Percentiles rank a stretch among this genome's conserved stretches.
Evolutionary conservation across 2,113 vertebrate species (phyloP).

Genomic region (Henicopernis longicauda): DNA sequence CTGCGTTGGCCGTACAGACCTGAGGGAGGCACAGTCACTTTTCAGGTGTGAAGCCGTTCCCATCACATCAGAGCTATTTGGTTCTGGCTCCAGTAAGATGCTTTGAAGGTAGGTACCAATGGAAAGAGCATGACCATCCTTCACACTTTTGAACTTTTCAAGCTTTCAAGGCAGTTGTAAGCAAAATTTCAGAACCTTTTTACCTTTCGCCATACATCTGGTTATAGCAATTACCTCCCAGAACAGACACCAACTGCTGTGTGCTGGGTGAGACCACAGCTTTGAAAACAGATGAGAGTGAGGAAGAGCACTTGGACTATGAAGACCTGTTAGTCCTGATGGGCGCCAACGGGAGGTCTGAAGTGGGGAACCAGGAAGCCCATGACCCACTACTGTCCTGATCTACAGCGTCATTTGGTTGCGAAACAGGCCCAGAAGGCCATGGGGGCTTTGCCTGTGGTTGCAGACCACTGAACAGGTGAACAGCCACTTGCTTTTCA

Average conservation of each 20-base stretch:
- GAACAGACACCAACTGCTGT: not conserved
- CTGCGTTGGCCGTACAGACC: not conserved
- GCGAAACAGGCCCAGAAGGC: not conserved
- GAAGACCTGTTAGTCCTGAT: not conserved
- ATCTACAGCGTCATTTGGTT: not conserved
- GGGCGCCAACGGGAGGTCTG: not conserved
- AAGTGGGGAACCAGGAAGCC: not conserved
- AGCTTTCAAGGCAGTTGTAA: not conserved
- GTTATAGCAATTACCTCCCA: not conserved
- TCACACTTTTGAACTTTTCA: not conserved
- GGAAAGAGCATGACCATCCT: not conserved
- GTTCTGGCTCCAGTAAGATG: not conserved
- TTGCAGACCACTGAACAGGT: not conserved
- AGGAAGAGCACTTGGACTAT: not conserved
- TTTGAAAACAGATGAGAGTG: not conserved
- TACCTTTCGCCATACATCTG: fast-evolving
- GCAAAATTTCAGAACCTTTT: not conserved
- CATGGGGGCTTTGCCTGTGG: fast-evolving
- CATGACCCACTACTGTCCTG: not conserved
- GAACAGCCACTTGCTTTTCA: not conserved
- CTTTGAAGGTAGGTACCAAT: not conserved
- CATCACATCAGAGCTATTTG: not conserved
- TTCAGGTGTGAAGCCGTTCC: not conserved
- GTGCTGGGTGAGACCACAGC: not conserved
- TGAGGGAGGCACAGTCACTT: not conserved